Evolutionary conservation across 2,888 invertebrate genomes (phyloP).

Genomic region (Petrolisthes manimaculis): DNA sequence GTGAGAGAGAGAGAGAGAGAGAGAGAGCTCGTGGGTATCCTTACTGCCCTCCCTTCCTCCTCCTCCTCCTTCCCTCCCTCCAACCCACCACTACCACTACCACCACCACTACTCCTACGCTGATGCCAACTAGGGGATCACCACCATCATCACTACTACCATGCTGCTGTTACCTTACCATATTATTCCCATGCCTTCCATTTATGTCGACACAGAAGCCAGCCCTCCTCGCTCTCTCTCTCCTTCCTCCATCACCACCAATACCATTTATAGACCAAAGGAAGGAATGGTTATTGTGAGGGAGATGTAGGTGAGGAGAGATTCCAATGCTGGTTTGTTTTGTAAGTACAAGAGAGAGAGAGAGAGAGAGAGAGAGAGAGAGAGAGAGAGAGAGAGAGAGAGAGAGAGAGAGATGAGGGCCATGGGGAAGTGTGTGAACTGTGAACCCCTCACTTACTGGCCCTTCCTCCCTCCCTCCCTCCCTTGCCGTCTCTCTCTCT

Average conservation of each 20-base stretch:
- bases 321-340: not conserved
- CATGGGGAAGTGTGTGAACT: not conserved
- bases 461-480: not conserved
- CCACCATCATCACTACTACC: not conserved
- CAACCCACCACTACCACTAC: not conserved
- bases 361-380: not conserved
- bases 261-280: not conserved
- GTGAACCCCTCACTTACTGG: not conserved
- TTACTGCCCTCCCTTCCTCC: slow-evolving; percentile 16
- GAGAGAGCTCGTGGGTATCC: slow-evolving; percentile 28
- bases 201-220: not conserved
- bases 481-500: not conserved
- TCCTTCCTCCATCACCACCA: too few relatives aligned
- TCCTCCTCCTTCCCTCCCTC: slow-evolving; percentile 17
- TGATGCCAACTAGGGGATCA: slow-evolving; percentile 28
- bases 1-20: slow-evolving; percentile 9
- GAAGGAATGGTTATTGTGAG: not conserved
- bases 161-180: not conserved
- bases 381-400: not conserved
- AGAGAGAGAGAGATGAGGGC: not conserved
- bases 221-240: too few relatives aligned
- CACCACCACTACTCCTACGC: not conserved
- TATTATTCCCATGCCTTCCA: not conserved
- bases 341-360: not conserved
- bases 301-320: not conserved